phyloP scores from a whole-genome alignment of 2,113 vertebrate species.

The Cyanistes caeruleus region DNA sequence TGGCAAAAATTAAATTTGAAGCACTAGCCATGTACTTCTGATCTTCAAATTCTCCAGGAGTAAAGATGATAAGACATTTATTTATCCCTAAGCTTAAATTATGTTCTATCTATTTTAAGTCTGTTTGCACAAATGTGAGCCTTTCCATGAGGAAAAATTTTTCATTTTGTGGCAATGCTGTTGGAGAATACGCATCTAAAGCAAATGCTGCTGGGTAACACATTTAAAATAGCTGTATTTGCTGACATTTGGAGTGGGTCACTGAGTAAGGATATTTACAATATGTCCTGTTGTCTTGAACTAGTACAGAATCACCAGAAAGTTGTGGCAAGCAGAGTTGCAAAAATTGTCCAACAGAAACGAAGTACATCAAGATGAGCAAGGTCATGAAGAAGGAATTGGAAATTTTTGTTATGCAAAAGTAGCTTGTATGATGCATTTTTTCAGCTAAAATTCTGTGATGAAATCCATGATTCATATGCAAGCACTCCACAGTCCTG shows the following conservation, averaged over 20 bases:
- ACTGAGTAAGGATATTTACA: neutral
- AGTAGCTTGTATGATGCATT: neutral
- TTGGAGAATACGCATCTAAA: neutral
- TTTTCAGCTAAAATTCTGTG: neutral
- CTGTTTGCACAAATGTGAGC: neutral
- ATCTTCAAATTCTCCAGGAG: neutral
- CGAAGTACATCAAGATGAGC: neutral
- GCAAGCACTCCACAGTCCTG: neutral
- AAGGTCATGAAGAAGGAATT: neutral
- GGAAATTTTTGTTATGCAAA: neutral
- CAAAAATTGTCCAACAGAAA: neutral
- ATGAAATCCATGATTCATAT: constrained; percentile 2
- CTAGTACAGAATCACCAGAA: neutral
- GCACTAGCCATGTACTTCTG: neutral
- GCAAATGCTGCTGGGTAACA: neutral
- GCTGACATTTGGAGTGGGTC: neutral
- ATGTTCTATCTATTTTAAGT: neutral
- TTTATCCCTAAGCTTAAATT: neutral
- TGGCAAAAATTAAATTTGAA: neutral
- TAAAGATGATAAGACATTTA: neutral
- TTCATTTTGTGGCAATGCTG: neutral
- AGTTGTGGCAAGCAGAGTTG: neutral
- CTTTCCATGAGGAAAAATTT: neutral
- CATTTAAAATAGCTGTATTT: neutral
- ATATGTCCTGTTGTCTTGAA: neutral